Evolutionary conservation across 2,113 vertebrate species (phyloP).

Genomic region (Scolopax mira): DNA sequence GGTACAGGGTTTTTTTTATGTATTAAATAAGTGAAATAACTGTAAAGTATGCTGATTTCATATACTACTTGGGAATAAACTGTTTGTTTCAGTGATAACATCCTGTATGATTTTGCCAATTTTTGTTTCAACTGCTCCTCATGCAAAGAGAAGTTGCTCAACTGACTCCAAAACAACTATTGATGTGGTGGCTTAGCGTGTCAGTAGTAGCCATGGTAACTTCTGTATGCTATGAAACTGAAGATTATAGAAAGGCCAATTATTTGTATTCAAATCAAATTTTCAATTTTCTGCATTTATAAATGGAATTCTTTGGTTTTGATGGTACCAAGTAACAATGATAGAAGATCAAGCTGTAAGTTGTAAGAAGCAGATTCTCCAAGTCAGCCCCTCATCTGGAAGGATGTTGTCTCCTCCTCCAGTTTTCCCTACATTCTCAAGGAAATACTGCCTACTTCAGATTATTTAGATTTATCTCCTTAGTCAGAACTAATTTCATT

Average conservation of each 20-base stretch:
- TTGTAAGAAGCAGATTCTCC: not conserved
- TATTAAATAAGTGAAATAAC: not conserved
- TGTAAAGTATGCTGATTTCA: not conserved
- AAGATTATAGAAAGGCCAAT: not conserved
- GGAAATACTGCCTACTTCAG: not conserved
- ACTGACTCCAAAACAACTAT: not conserved
- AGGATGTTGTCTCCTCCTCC: not conserved
- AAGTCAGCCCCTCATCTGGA: not conserved
- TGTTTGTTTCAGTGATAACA: not conserved
- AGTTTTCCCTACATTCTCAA: not conserved
- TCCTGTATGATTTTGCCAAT: not conserved
- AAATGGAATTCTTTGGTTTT: not conserved
- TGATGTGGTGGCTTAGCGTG: not conserved
- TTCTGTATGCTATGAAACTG: not conserved
- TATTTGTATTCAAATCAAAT: not conserved
- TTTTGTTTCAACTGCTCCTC: not conserved
- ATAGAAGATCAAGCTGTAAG: not conserved
- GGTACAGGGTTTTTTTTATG: slow-evolving; percentile 74
- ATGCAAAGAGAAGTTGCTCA: not conserved
- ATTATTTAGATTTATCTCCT: not conserved
- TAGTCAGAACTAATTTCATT: not conserved
- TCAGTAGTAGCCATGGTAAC: not conserved
- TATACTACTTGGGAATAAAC: not conserved
- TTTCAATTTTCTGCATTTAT: not conserved
- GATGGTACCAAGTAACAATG: not conserved